phyloP scores from a whole-genome alignment of 2,888 invertebrate species.

The Eupithecia insigniata region DNA sequence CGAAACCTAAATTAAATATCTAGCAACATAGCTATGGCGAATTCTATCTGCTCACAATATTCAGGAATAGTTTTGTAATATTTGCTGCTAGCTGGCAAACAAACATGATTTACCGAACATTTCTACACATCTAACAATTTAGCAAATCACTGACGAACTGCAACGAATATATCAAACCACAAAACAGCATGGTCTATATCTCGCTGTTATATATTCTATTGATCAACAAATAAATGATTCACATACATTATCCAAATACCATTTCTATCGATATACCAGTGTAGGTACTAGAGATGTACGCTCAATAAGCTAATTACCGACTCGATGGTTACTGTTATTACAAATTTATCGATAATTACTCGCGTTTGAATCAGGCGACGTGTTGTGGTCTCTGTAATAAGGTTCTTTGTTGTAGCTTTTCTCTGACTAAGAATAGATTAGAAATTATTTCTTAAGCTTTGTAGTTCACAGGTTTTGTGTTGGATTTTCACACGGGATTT shows the following conservation, averaged over 20 bases:
- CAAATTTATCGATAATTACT: conserved; percentile 45
- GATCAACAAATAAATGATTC: conserved; percentile 49
- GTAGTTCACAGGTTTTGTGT: background rate
- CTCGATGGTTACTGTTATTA: conserved; percentile 42
- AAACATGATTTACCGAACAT: conserved; percentile 17
- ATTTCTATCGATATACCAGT: conserved; percentile 13
- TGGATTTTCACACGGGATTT: background rate
- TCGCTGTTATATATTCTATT: conserved; percentile 43
- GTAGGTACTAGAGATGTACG: conserved; percentile 34
- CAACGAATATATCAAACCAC: conserved; percentile 41
- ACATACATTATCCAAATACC: conserved; percentile 43
- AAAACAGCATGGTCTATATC: conserved; percentile 36
- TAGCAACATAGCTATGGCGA: conserved; percentile 1
- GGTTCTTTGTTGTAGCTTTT: background rate
- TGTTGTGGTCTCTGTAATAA: background rate
- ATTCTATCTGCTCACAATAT: background rate
- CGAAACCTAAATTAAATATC: background rate
- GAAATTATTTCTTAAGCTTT: background rate
- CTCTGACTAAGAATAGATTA: background rate
- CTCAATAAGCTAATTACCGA: conserved; percentile 40
- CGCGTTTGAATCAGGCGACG: conserved; percentile 28
- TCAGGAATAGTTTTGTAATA: conserved; percentile 1
- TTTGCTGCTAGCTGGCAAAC: conserved; percentile 15
- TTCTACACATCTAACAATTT: conserved; percentile 24
- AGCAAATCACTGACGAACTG: conserved; percentile 33